Percentiles rank a stretch among this genome's conserved stretches.
These are phyloP conservation scores for Nasonia vitripennis DNA, from an alignment of 1,140 invertebrate species.

Conservation along the genomic window DNA sequence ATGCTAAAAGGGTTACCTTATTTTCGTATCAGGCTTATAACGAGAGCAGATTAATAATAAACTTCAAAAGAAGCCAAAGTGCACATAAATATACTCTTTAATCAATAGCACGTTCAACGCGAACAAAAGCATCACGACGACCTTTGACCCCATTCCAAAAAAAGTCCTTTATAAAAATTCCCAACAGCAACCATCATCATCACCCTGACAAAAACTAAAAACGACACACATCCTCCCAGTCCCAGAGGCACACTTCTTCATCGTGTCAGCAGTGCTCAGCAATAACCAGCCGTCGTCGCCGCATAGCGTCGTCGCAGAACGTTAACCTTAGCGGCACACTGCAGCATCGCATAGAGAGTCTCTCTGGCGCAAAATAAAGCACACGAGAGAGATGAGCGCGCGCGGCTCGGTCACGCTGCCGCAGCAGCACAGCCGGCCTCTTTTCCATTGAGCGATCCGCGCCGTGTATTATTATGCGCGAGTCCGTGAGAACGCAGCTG, in stretches of 20 bases:
- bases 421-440: background rate
- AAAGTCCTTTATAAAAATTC: too few relatives aligned
- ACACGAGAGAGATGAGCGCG: background rate
- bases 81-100: background rate
- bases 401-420: background rate
- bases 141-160: too few relatives aligned
- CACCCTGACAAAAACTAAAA: background rate
- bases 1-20: too few relatives aligned
- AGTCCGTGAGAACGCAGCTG: background rate
- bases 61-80: background rate
- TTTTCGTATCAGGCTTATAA: too few relatives aligned
- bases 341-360: too few relatives aligned
- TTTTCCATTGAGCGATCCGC: constrained; percentile 27
- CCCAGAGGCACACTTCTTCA: background rate
- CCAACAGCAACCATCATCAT: too few relatives aligned
- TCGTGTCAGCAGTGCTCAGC: background rate
- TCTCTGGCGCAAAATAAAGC: background rate
- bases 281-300: background rate
- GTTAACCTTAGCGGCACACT: constrained; percentile 16
- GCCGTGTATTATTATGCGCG: background rate
- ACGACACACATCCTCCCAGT: background rate
- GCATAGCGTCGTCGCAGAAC: background rate
- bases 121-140: too few relatives aligned
- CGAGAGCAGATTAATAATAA: background rate
- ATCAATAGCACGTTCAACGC: too few relatives aligned